Evolutionary conservation across 1,140 invertebrate genomes (phyloP).

Genomic region (Himalopsyche phryganea): DNA sequence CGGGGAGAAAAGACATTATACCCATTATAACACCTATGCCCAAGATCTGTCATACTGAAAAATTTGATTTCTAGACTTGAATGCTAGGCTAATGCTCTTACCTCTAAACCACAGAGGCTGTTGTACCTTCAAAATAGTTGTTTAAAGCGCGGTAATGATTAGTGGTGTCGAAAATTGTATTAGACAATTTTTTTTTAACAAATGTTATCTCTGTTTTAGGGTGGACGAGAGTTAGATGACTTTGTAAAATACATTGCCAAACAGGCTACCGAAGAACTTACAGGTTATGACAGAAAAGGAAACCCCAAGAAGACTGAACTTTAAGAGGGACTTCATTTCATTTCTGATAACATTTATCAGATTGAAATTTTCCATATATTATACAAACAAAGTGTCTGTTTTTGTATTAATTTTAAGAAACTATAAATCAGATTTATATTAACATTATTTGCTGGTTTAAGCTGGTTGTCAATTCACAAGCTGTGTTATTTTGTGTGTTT

Average conservation of each 20-base stretch:
- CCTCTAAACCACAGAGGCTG: too few relatives aligned
- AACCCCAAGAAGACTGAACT: conserved; percentile 77
- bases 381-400: conserved; percentile 8
- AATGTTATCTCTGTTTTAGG: conserved; percentile 51
- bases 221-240: conserved; percentile 90
- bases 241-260: conserved; percentile 96
- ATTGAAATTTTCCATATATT: conserved; percentile 16
- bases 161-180: too few relatives aligned
- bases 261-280: conserved; percentile 85
- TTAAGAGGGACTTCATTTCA: conserved; percentile 37
- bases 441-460: background rate
- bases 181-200: too few relatives aligned
- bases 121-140: too few relatives aligned
- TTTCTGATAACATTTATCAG: conserved; percentile 34
- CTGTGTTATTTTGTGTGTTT: conserved; percentile 23
- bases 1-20: too few relatives aligned
- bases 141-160: too few relatives aligned
- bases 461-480: conserved; percentile 32
- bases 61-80: too few relatives aligned
- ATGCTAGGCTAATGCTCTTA: too few relatives aligned
- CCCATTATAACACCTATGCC: too few relatives aligned
- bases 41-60: too few relatives aligned
- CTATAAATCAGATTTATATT: background rate
- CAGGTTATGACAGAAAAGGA: conserved; percentile 84
- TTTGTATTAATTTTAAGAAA: conserved; percentile 14